phyloP scores from a whole-genome alignment of 2,888 invertebrate genomes.

The Drosophila hamatofila region DNA sequence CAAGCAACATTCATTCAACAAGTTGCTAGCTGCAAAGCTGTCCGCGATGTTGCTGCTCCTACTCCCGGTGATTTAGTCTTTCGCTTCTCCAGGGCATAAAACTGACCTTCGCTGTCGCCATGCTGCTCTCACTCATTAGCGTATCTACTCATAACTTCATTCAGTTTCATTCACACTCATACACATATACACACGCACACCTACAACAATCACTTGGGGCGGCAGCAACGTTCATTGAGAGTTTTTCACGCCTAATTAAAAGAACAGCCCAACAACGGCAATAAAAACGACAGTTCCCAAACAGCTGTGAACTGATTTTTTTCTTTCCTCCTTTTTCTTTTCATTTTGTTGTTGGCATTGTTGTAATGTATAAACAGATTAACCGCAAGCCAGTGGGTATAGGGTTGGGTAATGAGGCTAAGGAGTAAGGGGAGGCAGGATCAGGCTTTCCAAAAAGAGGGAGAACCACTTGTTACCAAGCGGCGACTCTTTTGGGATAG shows the following conservation, averaged over 20 bases:
- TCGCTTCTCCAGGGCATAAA: slow-evolving; percentile 19
- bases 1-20: slow-evolving; percentile 49
- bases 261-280: slow-evolving; percentile 43
- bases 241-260: slow-evolving; percentile 78
- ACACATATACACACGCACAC: slow-evolving; percentile 34
- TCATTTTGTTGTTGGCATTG: slow-evolving; percentile 12
- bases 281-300: slow-evolving; percentile 48
- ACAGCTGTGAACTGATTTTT: slow-evolving; percentile 35
- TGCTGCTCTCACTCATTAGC: slow-evolving; percentile 34
- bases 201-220: slow-evolving; percentile 31
- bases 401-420: slow-evolving; percentile 16
- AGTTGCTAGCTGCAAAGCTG: slow-evolving; percentile 31
- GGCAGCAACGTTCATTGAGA: slow-evolving; percentile 51
- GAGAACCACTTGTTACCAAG: slow-evolving; percentile 72
- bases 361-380: slow-evolving; percentile 56
- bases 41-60: slow-evolving; percentile 18
- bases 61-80: slow-evolving; percentile 2
- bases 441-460: slow-evolving; percentile 3
- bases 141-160: slow-evolving; percentile 42
- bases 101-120: slow-evolving; percentile 47
- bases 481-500: slow-evolving; percentile 69
- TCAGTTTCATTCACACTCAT: slow-evolving; percentile 19
- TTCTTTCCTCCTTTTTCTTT: slow-evolving; percentile 15
- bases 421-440: background rate
- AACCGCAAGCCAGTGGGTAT: slow-evolving; percentile 48